Percentiles rank a stretch among this genome's conserved stretches.
phyloP scores from a whole-genome alignment of 2,797 vertebrate species.

The Choloepus didactylus region DNA sequence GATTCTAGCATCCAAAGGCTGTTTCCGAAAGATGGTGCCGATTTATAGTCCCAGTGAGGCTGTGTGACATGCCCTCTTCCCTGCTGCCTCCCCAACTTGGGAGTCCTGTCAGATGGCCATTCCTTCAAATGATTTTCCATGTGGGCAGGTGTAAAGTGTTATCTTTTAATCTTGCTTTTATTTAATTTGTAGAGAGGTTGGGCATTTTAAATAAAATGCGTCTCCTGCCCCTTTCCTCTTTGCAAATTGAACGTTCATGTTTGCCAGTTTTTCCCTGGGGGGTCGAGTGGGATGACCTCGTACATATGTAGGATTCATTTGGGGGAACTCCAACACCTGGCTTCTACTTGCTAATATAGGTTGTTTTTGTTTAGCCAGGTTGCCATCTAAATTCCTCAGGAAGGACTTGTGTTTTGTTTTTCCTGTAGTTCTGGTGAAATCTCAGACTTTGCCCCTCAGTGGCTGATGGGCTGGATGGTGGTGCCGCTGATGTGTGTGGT shows the following conservation, averaged over 20 bases:
- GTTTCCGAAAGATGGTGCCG: neutral
- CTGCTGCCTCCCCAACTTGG: accelerated
- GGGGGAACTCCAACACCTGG: neutral
- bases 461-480: accelerated
- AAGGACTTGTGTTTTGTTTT: neutral
- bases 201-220: accelerated
- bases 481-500: neutral
- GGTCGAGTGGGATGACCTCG: neutral
- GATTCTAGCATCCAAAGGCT: accelerated
- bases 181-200: too few species aligned
- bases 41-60: neutral
- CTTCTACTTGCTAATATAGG: accelerated
- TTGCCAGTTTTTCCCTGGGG: neutral
- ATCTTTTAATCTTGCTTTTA: too few species aligned
- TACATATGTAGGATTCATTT: accelerated
- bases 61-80: accelerated
- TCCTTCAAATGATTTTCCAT: neutral
- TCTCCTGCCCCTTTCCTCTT: too few species aligned
- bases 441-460: neutral
- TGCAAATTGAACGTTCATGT: accelerated
- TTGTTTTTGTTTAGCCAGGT: accelerated
- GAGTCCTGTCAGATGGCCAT: accelerated
- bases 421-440: accelerated
- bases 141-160: neutral
- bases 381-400: accelerated